Evolutionary conservation across 64 coral and sea anemone genomes (phyloP).

Genomic region (Astreopora myriophthalma): DNA sequence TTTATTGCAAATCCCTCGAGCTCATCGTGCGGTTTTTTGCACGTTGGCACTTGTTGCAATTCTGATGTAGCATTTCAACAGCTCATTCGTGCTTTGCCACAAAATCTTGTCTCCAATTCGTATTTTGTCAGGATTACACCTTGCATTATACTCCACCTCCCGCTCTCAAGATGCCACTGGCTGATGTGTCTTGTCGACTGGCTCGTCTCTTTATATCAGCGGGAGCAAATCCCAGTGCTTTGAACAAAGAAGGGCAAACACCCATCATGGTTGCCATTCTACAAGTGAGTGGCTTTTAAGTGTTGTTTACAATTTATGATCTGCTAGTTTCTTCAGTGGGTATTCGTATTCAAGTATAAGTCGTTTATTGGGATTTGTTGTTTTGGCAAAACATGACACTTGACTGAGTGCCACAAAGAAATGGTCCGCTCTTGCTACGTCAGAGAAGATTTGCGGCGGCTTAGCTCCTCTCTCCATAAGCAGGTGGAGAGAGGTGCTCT

Average conservation of each 20-base stretch:
- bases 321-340: neutral
- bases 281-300: slow-evolving; percentile 43
- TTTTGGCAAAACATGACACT: too few relatives aligned
- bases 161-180: slow-evolving; percentile 13
- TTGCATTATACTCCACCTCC: slow-evolving; percentile 56
- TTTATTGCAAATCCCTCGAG: too few relatives aligned
- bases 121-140: neutral
- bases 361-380: too few relatives aligned
- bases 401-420: too few relatives aligned
- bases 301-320: neutral
- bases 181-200: slow-evolving; percentile 50
- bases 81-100: neutral
- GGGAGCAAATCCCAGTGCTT: slow-evolving; percentile 60
- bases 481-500: too few relatives aligned
- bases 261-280: slow-evolving; percentile 83
- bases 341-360: too few relatives aligned
- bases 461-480: too few relatives aligned
- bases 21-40: too few relatives aligned
- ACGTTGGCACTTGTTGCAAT: too few relatives aligned
- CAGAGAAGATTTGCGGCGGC: too few relatives aligned
- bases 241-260: slow-evolving; percentile 75
- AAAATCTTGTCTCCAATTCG: neutral
- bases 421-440: too few relatives aligned
- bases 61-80: neutral
- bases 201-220: slow-evolving; percentile 40